These are phyloP conservation scores for Eumerus sabulonum DNA, from an alignment of 2,888 invertebrate species.

Conservation along the genomic window DNA sequence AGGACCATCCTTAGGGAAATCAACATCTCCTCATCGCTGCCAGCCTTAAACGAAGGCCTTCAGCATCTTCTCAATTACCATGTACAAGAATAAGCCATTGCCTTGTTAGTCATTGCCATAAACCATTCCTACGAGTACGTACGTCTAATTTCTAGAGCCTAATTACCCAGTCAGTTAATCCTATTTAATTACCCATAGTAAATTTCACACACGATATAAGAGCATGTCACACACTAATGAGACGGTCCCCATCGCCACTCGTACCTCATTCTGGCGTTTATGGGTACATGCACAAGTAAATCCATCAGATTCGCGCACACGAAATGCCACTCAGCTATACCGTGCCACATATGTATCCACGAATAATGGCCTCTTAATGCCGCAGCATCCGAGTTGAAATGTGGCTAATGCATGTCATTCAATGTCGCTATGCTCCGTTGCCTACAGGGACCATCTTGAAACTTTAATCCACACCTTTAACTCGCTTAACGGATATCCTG, in stretches of 20 bases:
- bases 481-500: slow-evolving; percentile 17
- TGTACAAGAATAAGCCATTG: too few species aligned
- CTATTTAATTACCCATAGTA: slow-evolving; percentile 43
- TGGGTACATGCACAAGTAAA: slow-evolving; percentile 22
- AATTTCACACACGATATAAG: slow-evolving; percentile 35
- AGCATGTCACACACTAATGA: slow-evolving; percentile 40
- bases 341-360: slow-evolving; percentile 4
- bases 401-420: slow-evolving; percentile 34
- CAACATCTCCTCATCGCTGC: too few species aligned
- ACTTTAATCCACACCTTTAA: not conserved
- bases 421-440: not conserved
- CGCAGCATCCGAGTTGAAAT: slow-evolving; percentile 13
- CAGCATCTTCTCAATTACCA: too few species aligned
- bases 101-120: too few species aligned
- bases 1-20: too few species aligned
- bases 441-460: not conserved
- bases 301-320: slow-evolving; percentile 22
- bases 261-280: not conserved
- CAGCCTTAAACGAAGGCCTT: too few species aligned
- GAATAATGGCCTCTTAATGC: slow-evolving; percentile 44
- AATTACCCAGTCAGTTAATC: slow-evolving; percentile 51
- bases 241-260: slow-evolving; percentile 2
- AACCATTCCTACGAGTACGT: too few species aligned
- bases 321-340: slow-evolving; percentile 12
- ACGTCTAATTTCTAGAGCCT: not conserved